Evolutionary conservation across 2,888 invertebrate genomes (phyloP), one percentile per base, ranked within the genome.

Genomic region (Marronus borbonicus): DNA sequence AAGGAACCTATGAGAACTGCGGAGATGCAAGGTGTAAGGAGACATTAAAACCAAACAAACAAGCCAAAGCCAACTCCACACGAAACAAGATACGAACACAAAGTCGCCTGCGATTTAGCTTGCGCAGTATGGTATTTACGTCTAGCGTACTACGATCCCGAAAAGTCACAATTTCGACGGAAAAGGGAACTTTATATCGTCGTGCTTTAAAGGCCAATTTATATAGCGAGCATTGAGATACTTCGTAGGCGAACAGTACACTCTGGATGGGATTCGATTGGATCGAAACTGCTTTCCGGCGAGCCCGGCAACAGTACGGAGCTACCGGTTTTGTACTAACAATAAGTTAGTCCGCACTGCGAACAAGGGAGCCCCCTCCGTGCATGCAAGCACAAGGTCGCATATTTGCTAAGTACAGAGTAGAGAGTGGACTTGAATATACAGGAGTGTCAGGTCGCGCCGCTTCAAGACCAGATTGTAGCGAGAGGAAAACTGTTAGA

Each of bases 261-360:
- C 44, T 14, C 28, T 62, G 28, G 31, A 44, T 12, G 44, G 44
- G 44, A 44, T 44, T 44, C 12, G 8, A 44, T 44, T 44, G 44
- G 44, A 85, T 87, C 87, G 86, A 87, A 87, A 87, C 84, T 86
- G 81, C 81, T 85, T 86, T 87, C 86, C 85, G 80, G 81, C 75
- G 84, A 85, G 87, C 88, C 86, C 87, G 87, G 88, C 87, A 88
- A 87, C 88, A 87, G 86, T 84, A 84, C 85, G 79, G 69, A 81
- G 84, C 78, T 78, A 65, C 70, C 70, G 70, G 58, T 72, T 58
- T 20, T 55, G 72, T 72, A 69, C 82, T 81, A 83, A 82, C 82
- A 44, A 44, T 44, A 44, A 44, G 44, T 83, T 82, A 80, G 83
- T 83, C 72, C 74, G 75, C 65, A 24, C 60, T 60, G 66, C 72